Evolutionary conservation across 2,888 invertebrate species (phyloP).

Genomic region (Amphimallon solstitiale): DNA sequence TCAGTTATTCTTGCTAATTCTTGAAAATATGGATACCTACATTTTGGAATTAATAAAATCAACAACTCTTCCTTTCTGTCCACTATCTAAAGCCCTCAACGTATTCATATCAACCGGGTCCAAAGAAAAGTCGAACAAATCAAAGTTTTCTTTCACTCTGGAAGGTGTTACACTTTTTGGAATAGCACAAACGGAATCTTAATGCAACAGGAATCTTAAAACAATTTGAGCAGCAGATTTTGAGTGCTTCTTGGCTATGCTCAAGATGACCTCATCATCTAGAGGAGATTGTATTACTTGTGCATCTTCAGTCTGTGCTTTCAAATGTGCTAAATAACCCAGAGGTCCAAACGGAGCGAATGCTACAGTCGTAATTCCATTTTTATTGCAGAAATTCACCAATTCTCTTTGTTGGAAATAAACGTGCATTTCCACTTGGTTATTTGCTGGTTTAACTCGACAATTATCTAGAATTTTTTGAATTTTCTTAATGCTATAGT

Average conservation of each 20-base stretch:
- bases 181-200: conserved; percentile 76
- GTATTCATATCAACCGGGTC: conserved; percentile 68
- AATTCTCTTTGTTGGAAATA: conserved; percentile 79
- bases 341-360: conserved; percentile 82
- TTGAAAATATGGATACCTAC: no score
- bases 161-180: conserved; percentile 81
- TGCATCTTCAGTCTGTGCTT: conserved; percentile 58
- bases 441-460: conserved; percentile 70
- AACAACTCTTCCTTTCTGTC: conserved; percentile 72
- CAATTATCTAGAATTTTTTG: conserved; percentile 70
- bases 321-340: conserved; percentile 57
- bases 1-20: no score
- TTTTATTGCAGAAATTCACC: conserved; percentile 69
- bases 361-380: conserved; percentile 78
- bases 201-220: conserved; percentile 75
- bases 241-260: no score
- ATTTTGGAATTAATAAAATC: conserved; percentile 67
- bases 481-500: conserved; percentile 81
- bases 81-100: conserved; percentile 71
- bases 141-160: conserved; percentile 78
- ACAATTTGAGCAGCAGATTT: conserved; percentile 81
- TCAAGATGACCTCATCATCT: not conserved
- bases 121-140: conserved; percentile 76
- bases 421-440: conserved; percentile 81
- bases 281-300: conserved; percentile 45